phyloP scores from a whole-genome alignment of 2,113 vertebrate genomes.

The Perca schrenkii region DNA sequence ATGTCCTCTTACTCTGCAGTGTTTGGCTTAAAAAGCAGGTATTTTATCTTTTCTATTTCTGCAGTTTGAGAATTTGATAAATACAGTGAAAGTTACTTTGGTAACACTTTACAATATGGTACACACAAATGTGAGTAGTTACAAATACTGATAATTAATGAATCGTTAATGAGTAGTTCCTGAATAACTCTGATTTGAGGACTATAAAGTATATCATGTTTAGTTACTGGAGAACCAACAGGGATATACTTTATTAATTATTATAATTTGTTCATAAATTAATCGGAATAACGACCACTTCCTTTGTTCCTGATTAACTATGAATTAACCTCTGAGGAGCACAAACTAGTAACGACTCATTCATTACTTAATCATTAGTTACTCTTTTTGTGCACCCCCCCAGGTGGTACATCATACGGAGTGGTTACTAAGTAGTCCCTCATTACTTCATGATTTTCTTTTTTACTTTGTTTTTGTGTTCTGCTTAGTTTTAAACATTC shows the following conservation, averaged over 20 bases:
- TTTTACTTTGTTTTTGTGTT: not conserved
- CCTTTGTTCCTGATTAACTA: not conserved
- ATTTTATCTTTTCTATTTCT: constrained; percentile 2
- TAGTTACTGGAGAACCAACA: not conserved
- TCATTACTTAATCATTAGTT: not conserved
- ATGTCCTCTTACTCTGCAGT: not conserved
- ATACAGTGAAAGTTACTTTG: not conserved
- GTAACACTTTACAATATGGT: not conserved
- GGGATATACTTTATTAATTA: not conserved
- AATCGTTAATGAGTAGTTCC: not conserved
- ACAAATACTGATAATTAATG: not conserved
- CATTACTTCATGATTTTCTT: not conserved
- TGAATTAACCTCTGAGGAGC: not conserved
- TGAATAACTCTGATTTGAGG: not conserved
- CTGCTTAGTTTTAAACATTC: constrained; percentile 3
- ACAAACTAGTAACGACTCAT: not conserved
- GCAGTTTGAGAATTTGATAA: not conserved
- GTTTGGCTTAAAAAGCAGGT: not conserved
- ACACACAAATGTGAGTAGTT: not conserved
- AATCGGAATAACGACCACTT: not conserved
- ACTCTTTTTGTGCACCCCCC: not conserved
- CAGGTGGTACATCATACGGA: not conserved
- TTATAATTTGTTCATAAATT: not conserved
- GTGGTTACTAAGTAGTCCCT: not conserved
- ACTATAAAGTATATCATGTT: too few species aligned